Base-by-base conservation (phyloP, 2,113 vertebrate genomes). In the Neomonachus schauinslandi region DNA sequence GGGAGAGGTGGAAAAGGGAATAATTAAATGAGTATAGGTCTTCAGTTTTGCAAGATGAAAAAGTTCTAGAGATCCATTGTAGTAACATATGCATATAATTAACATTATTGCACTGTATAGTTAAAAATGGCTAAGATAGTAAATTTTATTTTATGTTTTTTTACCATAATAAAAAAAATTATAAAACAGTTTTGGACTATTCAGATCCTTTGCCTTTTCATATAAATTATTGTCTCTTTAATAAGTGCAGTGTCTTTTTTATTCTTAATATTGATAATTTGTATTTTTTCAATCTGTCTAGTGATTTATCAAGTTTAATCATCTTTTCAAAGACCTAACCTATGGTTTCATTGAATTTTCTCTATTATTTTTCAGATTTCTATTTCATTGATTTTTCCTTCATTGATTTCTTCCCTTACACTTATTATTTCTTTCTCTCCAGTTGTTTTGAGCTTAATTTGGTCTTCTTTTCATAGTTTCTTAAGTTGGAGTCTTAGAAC, bases 1-100 rank as follows among this genome's bases (percentile, higher is more conserved):
- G 5, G 18, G 13, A 24, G 15, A 49, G 5, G 5, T 22, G 1
- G 33, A 46, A 16, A 21, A 46, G 6, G 15, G 9, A 61, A 26
- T 33, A 72, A 28, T 89, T 89, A 14, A 86, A 94, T 42, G 18
- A 16, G 4, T 39, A 18, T 46, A 42, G 21, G 39, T 72, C 46
- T 92, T 88, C n/a, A 88, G 19, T 81, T 61, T 86, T 87, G 26
- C 74, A 61, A 81, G 36, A 92, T 63, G 46, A 92, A 95, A 92
- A 91, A 24, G 4, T 33, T 89, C 42, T 59, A 80, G 61, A 51
- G 18, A 81, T 81, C 26, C 12, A 46, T 51, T 51, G 63, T 16
- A 59, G 26, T 71, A 51, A 16, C 71, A n/a, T 53, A 39, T 87
- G 11, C 26, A 63, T 28, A 81, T 15, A 51, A 67, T 53, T 72